Evolutionary conservation across 2,113 vertebrate genomes (phyloP), one percentile per base, ranked within the genome.

Genomic region (Pyxicephalus adspersus): DNA sequence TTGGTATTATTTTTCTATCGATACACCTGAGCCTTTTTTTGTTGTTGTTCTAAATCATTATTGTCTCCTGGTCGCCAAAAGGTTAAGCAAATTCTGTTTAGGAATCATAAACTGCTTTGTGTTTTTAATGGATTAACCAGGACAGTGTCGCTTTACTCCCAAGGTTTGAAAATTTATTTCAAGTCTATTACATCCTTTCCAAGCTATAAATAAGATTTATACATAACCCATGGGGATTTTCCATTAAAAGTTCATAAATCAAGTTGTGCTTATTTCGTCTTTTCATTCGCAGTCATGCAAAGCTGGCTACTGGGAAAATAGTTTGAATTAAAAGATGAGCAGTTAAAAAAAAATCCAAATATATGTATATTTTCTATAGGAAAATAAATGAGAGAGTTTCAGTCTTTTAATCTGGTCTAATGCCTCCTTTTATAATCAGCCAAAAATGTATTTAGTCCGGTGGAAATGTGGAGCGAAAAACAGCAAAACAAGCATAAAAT

Each of bases 231-330:
- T 88, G 88, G 89, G 89, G 87, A 89, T 91, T 89, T 91, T 89
- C 90, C 89, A 91, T 91, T 91, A 91, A 90, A 91, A 88, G 83
- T 91, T 89, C 88, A 89, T 90, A 89, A 90, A 90, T 90, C 90
- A 90, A 84, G 67, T 88, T 86, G 87, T 86, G 66, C 86, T 84
- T 89, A 13, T 88, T 90, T 90, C 88, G 22, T 64, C 85, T 86
- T 87, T 88, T 89, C 90, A 91, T 90, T 87, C 85, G 77, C 83
- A 83, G 87, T 83, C 85, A 89, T 81, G 85, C 85, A 64, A 26
- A 84, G 80, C 71, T 85, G 84, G 86, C 83, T 84, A 79, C 84
- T 70, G 84, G 87, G 81, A 88, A 90, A 88, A 58, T 75, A 57
- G 60, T 74, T 60, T 81, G 71, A 75, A 74, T 75, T 75, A 74